phyloP scores from a whole-genome alignment of 1,140 invertebrate genomes.

The Leptinotarsa undecemlineata region DNA sequence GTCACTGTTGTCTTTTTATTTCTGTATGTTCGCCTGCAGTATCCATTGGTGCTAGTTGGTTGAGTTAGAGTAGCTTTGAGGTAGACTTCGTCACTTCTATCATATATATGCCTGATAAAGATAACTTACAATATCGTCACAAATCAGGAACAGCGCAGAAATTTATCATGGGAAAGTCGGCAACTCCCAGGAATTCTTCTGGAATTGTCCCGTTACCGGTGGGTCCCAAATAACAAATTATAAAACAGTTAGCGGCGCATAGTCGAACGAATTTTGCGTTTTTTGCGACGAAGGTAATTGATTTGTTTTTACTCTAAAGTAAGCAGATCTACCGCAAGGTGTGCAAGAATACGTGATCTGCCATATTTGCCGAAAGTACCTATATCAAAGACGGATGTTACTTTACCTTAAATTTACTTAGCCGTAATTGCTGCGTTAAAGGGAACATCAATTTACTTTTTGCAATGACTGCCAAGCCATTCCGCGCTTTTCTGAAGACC shows the following conservation, averaged over 20 bases:
- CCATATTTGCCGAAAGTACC: slow-evolving; percentile 17
- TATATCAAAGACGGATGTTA: not conserved
- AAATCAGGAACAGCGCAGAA: no score
- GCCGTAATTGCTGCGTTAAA: slow-evolving; percentile 3
- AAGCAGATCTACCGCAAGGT: slow-evolving; percentile 18
- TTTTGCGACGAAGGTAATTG: not conserved
- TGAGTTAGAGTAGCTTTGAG: no score
- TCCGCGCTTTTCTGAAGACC: not conserved
- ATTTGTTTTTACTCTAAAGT: slow-evolving; percentile 8
- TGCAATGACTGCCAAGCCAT: not conserved
- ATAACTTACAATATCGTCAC: no score
- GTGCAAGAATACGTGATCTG: slow-evolving; percentile 15
- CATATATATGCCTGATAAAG: no score
- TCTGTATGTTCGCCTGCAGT: no score
- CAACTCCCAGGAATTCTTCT: not conserved
- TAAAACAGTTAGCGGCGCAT: slow-evolving; percentile 21
- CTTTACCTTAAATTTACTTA: not conserved
- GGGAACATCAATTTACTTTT: slow-evolving; percentile 16
- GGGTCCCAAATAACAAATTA: slow-evolving; percentile 8
- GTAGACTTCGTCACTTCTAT: no score
- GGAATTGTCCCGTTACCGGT: not conserved
- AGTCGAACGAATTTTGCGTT: not conserved
- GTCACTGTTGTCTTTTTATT: no score
- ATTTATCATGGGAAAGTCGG: not conserved
- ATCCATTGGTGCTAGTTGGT: no score